These are phyloP conservation scores for Tamandua tetradactyla DNA, from an alignment of 2,797 vertebrate genomes.

Conservation along the genomic window DNA sequence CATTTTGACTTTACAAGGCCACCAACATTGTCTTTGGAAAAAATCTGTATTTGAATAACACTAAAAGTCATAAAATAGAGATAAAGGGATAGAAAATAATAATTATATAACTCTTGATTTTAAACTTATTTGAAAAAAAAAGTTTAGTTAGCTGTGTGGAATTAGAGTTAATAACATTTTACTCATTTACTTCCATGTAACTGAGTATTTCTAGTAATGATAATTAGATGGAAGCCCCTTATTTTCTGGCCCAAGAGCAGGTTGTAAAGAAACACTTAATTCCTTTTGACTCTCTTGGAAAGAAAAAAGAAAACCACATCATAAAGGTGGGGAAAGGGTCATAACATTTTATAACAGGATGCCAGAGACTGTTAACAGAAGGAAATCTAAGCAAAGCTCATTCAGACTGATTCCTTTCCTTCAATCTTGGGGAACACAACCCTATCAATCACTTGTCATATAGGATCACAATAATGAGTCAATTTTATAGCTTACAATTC, in stretches of 20 bases:
- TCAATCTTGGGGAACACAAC: slow-evolving; percentile 90
- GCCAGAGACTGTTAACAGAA: slow-evolving; percentile 93
- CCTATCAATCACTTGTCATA: slow-evolving; percentile 93
- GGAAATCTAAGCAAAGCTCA: slow-evolving; percentile 92
- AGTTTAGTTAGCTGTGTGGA: slow-evolving; percentile 25
- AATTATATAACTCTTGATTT: not conserved
- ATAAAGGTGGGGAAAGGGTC: slow-evolving; percentile 90
- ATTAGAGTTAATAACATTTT: slow-evolving; percentile 47
- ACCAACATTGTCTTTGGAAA: not conserved
- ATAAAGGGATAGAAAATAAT: slow-evolving; percentile 38
- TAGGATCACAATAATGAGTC: slow-evolving; percentile 90
- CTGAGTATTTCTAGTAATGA: slow-evolving; percentile 46
- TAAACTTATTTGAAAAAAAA: slow-evolving; percentile 57
- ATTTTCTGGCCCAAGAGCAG: slow-evolving; percentile 90
- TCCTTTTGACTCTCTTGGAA: slow-evolving; percentile 87
- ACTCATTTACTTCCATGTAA: slow-evolving; percentile 65
- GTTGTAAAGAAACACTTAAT: slow-evolving; percentile 92
- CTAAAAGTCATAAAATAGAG: slow-evolving; percentile 52
- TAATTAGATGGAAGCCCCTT: slow-evolving; percentile 49
- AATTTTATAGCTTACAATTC: slow-evolving; percentile 92
- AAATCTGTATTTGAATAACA: slow-evolving; percentile 42
- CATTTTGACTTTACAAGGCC: slow-evolving; percentile 55
- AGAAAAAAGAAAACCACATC: slow-evolving; percentile 83
- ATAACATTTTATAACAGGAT: slow-evolving; percentile 99
- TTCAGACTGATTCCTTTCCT: slow-evolving; percentile 92